These are phyloP conservation scores for Beroe forskalii DNA, from an alignment of 37 sponge, comb jelly and placozoan genomes.

Conservation along the genomic window DNA sequence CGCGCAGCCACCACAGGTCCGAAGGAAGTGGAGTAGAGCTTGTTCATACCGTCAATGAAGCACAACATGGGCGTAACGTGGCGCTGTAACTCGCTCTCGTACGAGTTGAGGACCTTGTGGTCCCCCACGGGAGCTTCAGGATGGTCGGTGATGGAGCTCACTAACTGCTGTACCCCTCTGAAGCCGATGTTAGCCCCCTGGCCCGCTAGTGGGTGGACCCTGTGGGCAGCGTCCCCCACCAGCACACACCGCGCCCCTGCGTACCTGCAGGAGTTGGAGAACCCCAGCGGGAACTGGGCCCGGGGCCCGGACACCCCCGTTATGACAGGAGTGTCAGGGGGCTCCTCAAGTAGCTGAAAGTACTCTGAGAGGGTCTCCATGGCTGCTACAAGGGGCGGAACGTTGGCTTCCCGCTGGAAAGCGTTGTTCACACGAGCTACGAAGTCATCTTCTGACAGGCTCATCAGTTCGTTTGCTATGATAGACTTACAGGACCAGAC, in stretches of 20 bases:
- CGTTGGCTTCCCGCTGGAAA: conserved; percentile 17
- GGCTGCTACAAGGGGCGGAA: not conserved
- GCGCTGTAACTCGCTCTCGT: conserved; percentile 12
- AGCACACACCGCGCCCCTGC: conserved; percentile 71
- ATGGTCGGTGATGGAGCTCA: not conserved
- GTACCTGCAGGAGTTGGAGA: conserved; percentile 70
- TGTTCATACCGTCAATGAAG: conserved; percentile 48
- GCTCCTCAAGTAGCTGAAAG: not conserved
- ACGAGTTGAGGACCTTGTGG: not conserved
- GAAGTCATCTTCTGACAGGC: conserved; percentile 69
- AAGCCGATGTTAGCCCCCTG: conserved; percentile 82
- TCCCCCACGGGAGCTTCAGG: not conserved
- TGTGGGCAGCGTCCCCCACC: conserved; percentile 84
- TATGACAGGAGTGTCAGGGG: conserved; percentile 68
- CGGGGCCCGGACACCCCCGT: conserved; percentile 50
- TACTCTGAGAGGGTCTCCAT: conserved; percentile 48
- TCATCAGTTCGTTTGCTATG: conserved; percentile 71
- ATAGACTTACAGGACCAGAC: conserved; percentile 78
- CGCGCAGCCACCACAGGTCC: conserved; percentile 38
- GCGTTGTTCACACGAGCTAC: conserved; percentile 75
- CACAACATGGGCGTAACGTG: conserved; percentile 28
- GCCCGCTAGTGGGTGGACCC: conserved; percentile 81
- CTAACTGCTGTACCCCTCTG: conserved; percentile 70
- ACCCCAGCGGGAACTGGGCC: conserved; percentile 70
- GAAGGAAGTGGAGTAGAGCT: not conserved